These are phyloP conservation scores for Poeciliopsis presidionis DNA, from an alignment of 2,797 vertebrate genomes.

Conservation along the genomic window DNA sequence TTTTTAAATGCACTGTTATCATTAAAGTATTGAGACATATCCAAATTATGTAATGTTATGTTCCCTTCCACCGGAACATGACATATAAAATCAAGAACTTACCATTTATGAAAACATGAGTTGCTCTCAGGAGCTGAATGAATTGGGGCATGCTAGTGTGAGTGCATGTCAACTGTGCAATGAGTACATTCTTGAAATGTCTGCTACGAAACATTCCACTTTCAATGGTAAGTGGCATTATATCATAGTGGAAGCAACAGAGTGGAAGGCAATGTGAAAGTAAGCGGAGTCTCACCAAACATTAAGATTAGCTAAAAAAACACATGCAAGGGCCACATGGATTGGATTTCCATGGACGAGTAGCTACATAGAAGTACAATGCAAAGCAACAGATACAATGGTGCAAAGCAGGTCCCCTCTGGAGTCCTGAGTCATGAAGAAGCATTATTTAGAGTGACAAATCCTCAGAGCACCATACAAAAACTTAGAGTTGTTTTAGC, in stretches of 20 bases:
- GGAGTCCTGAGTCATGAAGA: neutral
- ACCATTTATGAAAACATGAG: neutral
- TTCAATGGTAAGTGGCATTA: neutral
- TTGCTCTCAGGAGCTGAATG: constrained; percentile 2
- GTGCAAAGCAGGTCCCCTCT: neutral
- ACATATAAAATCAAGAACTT: neutral
- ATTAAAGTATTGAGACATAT: neutral
- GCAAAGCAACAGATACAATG: neutral
- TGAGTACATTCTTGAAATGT: neutral
- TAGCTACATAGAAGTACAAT: neutral
- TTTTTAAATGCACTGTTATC: neutral
- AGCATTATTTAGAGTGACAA: neutral
- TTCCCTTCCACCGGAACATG: neutral
- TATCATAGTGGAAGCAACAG: neutral
- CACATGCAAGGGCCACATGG: neutral
- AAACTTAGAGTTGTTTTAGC: neutral
- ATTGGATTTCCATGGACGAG: neutral
- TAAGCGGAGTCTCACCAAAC: neutral
- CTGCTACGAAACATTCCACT: neutral
- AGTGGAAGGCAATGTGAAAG: neutral
- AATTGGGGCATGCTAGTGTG: neutral
- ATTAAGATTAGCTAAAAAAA: neutral
- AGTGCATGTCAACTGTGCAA: neutral
- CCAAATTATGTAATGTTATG: neutral
- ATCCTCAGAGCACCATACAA: neutral